These are phyloP conservation scores for Coracias cyanogaster DNA, from an alignment of 2,797 vertebrate species.

Conservation along the genomic window DNA sequence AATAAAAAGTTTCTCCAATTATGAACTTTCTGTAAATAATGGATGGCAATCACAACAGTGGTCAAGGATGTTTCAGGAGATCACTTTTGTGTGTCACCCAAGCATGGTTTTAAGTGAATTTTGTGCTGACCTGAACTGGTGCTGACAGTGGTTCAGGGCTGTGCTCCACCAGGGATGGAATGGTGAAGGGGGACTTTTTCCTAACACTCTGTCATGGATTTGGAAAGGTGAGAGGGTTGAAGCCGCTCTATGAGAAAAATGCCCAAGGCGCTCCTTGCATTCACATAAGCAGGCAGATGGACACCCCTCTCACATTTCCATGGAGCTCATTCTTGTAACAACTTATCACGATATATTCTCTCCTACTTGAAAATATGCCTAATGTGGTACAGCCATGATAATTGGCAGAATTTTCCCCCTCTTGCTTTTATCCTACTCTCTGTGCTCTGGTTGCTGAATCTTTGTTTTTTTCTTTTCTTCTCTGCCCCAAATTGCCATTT, in stretches of 20 bases:
- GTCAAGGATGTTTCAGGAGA: background rate
- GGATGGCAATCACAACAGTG: background rate
- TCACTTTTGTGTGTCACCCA: background rate
- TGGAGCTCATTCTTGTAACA: background rate
- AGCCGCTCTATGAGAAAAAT: background rate
- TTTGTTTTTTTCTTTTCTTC: background rate
- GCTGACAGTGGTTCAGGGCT: background rate
- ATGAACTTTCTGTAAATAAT: background rate
- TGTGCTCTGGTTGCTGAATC: background rate
- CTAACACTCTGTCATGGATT: background rate
- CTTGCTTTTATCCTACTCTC: background rate
- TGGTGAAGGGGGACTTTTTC: background rate
- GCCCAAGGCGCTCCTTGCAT: background rate
- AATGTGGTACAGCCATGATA: background rate
- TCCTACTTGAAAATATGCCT: background rate
- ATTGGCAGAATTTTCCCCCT: background rate
- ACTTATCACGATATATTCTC: background rate
- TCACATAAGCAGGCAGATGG: background rate
- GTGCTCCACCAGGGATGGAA: fast-evolving
- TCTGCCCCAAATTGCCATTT: background rate
- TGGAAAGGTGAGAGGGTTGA: background rate
- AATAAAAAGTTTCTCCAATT: background rate
- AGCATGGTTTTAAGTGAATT: background rate
- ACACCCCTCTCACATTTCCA: background rate
- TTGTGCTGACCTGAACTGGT: background rate